Evolutionary conservation across 2,888 invertebrate species (phyloP), one percentile per base, ranked within the genome.

Genomic region (Mythimna loreyi): DNA sequence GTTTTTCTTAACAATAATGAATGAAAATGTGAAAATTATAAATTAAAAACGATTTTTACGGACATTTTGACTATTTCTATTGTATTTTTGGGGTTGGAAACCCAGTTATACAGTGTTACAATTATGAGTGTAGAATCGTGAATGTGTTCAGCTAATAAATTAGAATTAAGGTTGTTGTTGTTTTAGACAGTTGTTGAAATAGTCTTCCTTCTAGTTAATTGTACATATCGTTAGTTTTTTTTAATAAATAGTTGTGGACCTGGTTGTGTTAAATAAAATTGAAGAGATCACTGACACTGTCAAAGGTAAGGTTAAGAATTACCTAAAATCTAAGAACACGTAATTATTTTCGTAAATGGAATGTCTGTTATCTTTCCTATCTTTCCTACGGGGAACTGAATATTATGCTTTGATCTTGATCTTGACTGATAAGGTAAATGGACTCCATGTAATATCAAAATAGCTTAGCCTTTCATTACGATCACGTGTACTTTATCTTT

Each of bases 201-300:
- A 82, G 85, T 88, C 84, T 89, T 88, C 85, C 83, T 74, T 73
- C 67, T 87, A 82, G 75, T 80, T 75, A n/a, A 72, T 58, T 79
- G 64, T 69, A 83, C 84, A 83, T 83, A 85, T 86, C 81, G 82
- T 84, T 81, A 59, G 76, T 81, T 82, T 76, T 36, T n/a, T 82
- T 87, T 87, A 81, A 85, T 83, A 75, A 84, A 78, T 81, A 85
- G 88, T 90, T 91, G 91, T 92, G 89, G 82, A 80, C 56, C 87
- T 88, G 93, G 92, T 94, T 94, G 94, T 93, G 93, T 75, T 87
- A 77, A 71, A 88, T 85, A 92, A 90, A 88, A 91, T 92, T 88
- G 91, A 89, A 91, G 91, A 92, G 80, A 90, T 93, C 81, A 89
- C 89, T 81, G 85, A 86, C 75, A 85, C 89, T 65, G 81, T 92